Conservation (phyloP, 2,113 vertebrate genomes). For the Cathartes aura region DNA sequence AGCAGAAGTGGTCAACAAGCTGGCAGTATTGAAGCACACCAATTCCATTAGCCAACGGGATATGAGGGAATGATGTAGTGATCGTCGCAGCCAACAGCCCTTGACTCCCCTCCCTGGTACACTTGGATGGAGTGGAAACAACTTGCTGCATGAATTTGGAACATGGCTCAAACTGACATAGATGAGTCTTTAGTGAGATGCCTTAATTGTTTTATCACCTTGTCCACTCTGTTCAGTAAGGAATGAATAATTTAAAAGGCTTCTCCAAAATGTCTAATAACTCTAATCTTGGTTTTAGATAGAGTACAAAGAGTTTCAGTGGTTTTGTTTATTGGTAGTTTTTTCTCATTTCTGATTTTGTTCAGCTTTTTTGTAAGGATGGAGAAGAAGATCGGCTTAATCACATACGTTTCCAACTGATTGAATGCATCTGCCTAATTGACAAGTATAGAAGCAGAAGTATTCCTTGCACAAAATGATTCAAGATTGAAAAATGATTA, state of each 20-base stretch:
- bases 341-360: background rate
- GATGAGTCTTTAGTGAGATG: background rate
- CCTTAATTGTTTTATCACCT: background rate
- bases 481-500: background rate
- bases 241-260: background rate
- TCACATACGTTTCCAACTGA: slow-evolving; percentile 17
- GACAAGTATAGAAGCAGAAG: background rate
- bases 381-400: background rate
- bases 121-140: background rate
- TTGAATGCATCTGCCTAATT: background rate
- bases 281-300: background rate
- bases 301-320: background rate
- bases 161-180: background rate
- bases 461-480: background rate
- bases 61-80: background rate
- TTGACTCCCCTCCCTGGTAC: background rate
- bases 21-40: background rate
- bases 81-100: background rate
- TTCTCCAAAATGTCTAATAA: background rate
- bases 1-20: background rate
- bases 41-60: background rate
- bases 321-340: background rate
- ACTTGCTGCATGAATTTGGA: background rate
- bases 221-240: background rate
- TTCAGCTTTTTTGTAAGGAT: background rate